A percentile compares a stretch with the other conserved stretches of the same genome.
Evolutionary conservation across 53 echinoderm and acorn worm genomes (phyloP).

Genomic region (Mesocentrotus franciscanus): DNA sequence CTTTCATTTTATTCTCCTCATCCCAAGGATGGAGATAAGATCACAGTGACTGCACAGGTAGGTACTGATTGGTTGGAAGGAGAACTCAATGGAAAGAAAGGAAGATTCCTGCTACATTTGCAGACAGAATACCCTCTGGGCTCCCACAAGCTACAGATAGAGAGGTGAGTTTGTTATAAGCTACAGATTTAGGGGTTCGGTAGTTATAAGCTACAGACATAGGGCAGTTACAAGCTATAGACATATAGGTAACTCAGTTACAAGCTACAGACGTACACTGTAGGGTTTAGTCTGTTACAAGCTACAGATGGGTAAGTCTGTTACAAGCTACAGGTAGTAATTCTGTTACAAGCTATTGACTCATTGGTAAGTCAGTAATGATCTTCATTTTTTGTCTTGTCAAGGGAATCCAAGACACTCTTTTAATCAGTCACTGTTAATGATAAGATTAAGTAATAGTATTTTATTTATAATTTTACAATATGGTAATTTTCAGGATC

Average conservation of each 20-base stretch:
- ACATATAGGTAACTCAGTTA: too few species aligned
- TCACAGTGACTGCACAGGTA: slow-evolving; percentile 80
- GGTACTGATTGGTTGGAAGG: slow-evolving; percentile 90
- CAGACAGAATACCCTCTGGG: slow-evolving; percentile 80
- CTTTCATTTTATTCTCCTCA: not conserved
- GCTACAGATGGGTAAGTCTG: not conserved
- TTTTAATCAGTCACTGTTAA: too few species aligned
- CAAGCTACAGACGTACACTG: not conserved
- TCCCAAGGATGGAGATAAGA: slow-evolving; percentile 84
- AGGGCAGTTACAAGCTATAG: not conserved
- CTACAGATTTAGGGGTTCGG: not conserved
- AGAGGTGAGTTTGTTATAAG: not conserved
- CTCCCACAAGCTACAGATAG: slow-evolving; percentile 68
- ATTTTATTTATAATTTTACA: too few species aligned
- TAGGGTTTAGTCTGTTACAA: not conserved
- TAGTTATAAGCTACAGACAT: not conserved
- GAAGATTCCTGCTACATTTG: slow-evolving; percentile 88
- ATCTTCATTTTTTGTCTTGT: too few species aligned
- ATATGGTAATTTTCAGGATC: too few species aligned
- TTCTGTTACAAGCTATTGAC: too few species aligned
- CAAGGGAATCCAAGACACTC: too few species aligned
- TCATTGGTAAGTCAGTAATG: too few species aligned
- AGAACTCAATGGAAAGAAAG: slow-evolving; percentile 80
- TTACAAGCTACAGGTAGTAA: not conserved
- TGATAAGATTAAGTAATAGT: too few species aligned